Conservation (phyloP, 2,888 invertebrate species). For the Epinotia brunnichana region DNA sequence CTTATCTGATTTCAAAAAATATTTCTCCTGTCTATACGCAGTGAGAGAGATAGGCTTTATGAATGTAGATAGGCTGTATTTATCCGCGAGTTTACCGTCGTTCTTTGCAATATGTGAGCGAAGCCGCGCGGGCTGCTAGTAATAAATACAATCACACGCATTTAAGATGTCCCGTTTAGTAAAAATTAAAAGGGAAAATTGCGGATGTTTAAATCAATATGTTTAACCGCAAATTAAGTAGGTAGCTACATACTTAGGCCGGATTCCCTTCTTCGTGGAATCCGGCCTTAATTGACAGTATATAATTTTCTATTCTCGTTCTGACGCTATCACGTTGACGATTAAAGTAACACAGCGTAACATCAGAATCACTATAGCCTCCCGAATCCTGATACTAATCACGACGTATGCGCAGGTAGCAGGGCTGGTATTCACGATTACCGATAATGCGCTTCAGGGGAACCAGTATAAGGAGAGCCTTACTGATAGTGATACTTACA, state of each 20-base stretch:
- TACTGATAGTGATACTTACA: too few species aligned
- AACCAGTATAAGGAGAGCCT: background rate
- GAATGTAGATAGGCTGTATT: too few species aligned
- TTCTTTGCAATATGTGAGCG: too few species aligned
- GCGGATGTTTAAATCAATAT: background rate
- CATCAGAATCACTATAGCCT: slow-evolving; percentile 66
- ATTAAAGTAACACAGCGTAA: slow-evolving; percentile 76
- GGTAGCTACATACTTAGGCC: background rate
- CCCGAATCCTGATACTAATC: slow-evolving; percentile 58
- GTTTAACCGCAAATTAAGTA: background rate
- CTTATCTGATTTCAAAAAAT: too few species aligned
- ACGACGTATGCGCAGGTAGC: slow-evolving; percentile 59
- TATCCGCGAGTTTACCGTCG: too few species aligned
- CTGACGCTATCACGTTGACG: slow-evolving; percentile 68
- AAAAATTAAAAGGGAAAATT: background rate
- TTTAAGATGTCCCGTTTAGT: background rate
- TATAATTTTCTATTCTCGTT: slow-evolving; percentile 16
- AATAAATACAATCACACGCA: too few species aligned
- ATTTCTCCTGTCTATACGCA: too few species aligned
- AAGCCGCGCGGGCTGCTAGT: too few species aligned
- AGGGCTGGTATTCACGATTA: slow-evolving; percentile 8
- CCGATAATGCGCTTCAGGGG: background rate
- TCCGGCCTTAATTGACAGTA: background rate
- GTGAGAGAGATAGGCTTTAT: too few species aligned
- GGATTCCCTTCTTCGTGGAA: too few species aligned